Conservation (phyloP, 1,140 invertebrate genomes). For the Thaumatotibia leucotreta region DNA sequence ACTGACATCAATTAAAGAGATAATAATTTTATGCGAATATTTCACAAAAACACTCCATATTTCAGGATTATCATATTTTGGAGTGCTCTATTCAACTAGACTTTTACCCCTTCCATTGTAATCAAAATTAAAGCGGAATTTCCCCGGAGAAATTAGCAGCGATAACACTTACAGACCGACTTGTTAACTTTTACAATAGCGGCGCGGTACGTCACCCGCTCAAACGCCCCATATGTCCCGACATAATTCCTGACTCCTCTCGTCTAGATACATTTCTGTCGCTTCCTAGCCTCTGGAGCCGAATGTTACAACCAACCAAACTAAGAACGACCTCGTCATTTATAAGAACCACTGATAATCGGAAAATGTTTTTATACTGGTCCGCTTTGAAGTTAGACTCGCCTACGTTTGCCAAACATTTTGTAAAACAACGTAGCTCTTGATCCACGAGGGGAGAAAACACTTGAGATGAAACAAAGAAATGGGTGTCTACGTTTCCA, state of each 20-base stretch:
- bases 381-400: too few species aligned
- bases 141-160: conserved; percentile 25
- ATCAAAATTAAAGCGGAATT: conserved; percentile 7
- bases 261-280: conserved; percentile 20
- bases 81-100: neutral
- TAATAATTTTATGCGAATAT: too few species aligned
- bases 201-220: conserved; percentile 36
- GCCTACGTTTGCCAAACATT: too few species aligned
- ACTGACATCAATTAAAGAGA: too few species aligned
- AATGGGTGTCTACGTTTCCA: conserved; percentile 56
- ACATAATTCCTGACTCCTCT: conserved; percentile 48
- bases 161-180: conserved; percentile 21
- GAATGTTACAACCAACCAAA: neutral
- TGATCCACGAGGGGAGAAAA: conserved; percentile 56
- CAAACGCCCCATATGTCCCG: conserved; percentile 38
- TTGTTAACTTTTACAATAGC: conserved; percentile 33
- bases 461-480: conserved; percentile 63
- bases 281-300: neutral
- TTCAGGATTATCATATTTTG: neutral
- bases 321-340: neutral
- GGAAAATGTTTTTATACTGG: neutral
- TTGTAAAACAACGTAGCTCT: conserved; percentile 23
- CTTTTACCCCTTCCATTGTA: neutral
- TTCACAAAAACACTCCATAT: too few species aligned
- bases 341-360: neutral